Percentiles rank a stretch among this genome's conserved stretches.
Evolutionary conservation across 2,888 invertebrate species (phyloP).

Genomic region (Synanthedon andrenaeformis): DNA sequence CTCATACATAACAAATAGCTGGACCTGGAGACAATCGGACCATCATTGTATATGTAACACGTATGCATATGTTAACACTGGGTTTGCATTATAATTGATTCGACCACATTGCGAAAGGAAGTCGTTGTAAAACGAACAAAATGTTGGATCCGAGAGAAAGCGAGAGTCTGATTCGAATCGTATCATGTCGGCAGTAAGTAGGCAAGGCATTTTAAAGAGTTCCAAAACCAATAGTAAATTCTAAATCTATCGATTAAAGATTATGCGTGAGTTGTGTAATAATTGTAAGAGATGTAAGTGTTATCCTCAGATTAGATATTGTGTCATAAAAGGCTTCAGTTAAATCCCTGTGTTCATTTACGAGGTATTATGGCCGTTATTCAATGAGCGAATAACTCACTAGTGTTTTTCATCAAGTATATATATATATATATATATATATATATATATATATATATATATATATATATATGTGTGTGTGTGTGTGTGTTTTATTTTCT

Average conservation of each 20-base stretch:
- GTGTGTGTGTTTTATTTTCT: too few species aligned
- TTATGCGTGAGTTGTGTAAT: background rate
- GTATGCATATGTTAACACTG: conserved; percentile 30
- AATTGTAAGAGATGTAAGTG: background rate
- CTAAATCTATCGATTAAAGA: background rate
- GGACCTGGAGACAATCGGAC: conserved; percentile 39
- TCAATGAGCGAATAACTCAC: background rate
- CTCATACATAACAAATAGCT: conserved; percentile 54
- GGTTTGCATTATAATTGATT: conserved; percentile 14
- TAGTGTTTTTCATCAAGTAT: too few species aligned
- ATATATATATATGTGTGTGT: too few species aligned
- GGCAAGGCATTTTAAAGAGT: background rate
- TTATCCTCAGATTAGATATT: too few species aligned
- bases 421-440: too few species aligned
- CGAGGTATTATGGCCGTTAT: background rate
- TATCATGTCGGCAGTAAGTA: background rate
- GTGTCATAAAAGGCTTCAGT: background rate
- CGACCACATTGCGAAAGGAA: conserved; percentile 7
- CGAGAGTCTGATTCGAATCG: background rate
- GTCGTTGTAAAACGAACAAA: background rate
- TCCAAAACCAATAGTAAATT: background rate
- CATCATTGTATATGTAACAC: conserved; percentile 35
- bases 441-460: too few species aligned
- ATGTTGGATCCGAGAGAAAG: background rate
- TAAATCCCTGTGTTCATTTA: background rate